Evolutionary conservation across 2,888 invertebrate genomes (phyloP).

Genomic region (Sipha maydis): DNA sequence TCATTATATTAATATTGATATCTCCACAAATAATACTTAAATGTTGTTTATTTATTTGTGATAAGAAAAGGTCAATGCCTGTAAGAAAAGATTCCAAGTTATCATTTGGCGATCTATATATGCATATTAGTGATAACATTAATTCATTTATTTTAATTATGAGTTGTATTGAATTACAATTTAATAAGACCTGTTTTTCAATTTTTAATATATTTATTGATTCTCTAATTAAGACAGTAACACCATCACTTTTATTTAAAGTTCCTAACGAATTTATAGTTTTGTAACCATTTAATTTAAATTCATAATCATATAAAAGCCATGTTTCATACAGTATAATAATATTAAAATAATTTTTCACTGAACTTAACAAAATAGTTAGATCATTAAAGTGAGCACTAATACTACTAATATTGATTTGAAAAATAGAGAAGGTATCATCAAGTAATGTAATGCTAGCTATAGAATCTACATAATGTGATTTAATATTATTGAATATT

Average conservation of each 20-base stretch:
- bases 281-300: conserved; percentile 1
- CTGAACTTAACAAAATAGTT: neutral
- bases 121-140: too few species aligned
- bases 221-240: neutral
- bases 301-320: conserved; percentile 8
- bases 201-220: neutral
- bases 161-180: conserved; percentile 1
- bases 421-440: neutral
- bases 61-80: too few species aligned
- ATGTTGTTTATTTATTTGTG: too few species aligned
- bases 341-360: neutral
- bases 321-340: conserved; percentile 7
- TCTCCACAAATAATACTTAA: too few species aligned
- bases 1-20: too few species aligned
- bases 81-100: too few species aligned
- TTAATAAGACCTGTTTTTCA: conserved; percentile 1
- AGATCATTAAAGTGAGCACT: neutral
- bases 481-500: neutral
- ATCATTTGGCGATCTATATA: too few species aligned
- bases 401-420: neutral
- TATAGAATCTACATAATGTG: neutral
- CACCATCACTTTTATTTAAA: conserved; percentile 1
- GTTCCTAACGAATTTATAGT: neutral
- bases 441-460: neutral
- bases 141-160: too few species aligned